Conservation (phyloP, 1,140 invertebrate genomes). For the Cyclargus thomasi region DNA sequence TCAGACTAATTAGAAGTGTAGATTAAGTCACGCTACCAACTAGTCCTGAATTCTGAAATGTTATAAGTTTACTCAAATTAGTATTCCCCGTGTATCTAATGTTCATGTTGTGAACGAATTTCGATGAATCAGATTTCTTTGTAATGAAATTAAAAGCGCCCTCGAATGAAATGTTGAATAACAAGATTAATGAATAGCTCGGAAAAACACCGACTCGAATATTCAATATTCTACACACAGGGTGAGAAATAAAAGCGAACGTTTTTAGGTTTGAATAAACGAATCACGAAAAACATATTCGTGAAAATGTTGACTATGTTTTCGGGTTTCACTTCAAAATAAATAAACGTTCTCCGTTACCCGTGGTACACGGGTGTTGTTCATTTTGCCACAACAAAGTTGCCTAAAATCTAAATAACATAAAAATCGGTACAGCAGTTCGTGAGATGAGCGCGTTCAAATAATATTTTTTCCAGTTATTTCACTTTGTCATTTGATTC, state of each 20-base stretch:
- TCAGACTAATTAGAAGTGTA: too few relatives aligned
- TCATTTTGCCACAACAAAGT: too few relatives aligned
- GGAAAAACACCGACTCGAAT: not conserved
- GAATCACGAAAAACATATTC: not conserved
- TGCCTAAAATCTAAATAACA: too few relatives aligned
- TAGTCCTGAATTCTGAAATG: too few relatives aligned
- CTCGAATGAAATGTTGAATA: conserved; percentile 1
- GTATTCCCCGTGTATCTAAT: not conserved
- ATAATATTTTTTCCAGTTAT: too few relatives aligned
- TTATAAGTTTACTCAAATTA: not conserved
- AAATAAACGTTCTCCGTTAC: not conserved
- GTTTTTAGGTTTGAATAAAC: not conserved
- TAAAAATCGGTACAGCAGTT: too few relatives aligned
- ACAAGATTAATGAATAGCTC: not conserved
- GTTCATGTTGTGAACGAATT: not conserved
- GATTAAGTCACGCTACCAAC: too few relatives aligned
- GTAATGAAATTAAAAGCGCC: not conserved
- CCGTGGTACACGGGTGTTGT: too few relatives aligned
- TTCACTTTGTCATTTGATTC: too few relatives aligned
- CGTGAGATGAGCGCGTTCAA: too few relatives aligned
- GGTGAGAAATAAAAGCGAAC: not conserved
- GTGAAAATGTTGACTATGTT: not conserved
- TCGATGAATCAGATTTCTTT: not conserved
- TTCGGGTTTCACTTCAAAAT: not conserved
- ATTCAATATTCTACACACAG: not conserved